Conservation (phyloP, 2,888 invertebrate genomes). For the Heliothis peltigera region DNA sequence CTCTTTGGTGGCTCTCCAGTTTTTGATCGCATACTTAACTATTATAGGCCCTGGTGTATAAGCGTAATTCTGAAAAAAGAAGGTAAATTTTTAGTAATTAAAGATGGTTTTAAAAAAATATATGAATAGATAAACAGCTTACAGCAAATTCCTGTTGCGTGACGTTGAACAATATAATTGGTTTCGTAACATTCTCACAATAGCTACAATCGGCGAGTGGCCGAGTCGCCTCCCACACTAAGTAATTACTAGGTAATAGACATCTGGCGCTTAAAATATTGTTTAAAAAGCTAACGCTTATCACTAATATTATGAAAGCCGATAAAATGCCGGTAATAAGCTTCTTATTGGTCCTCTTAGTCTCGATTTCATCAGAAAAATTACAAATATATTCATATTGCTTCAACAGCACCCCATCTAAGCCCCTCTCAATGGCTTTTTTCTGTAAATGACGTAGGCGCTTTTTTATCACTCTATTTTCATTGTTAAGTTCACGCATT, state of each 20-base stretch:
- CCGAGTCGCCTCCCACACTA: slow-evolving; percentile 96
- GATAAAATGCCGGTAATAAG: slow-evolving; percentile 66
- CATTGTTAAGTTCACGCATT: slow-evolving; percentile 53
- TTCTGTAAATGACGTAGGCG: slow-evolving; percentile 72
- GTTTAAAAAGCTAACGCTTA: slow-evolving; percentile 70
- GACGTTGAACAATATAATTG: slow-evolving; percentile 92
- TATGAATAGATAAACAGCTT: slow-evolving; percentile 58
- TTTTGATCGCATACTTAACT: slow-evolving; percentile 92
- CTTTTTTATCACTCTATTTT: slow-evolving; percentile 44
- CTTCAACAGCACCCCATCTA: slow-evolving; percentile 68
- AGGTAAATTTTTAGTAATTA: slow-evolving; percentile 13
- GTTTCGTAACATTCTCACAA: slow-evolving; percentile 92
- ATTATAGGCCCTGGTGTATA: slow-evolving; percentile 95
- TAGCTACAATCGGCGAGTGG: slow-evolving; percentile 95
- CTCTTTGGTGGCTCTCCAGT: slow-evolving; percentile 93
- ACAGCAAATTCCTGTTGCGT: slow-evolving; percentile 92
- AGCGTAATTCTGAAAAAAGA: slow-evolving; percentile 89
- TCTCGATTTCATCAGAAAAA: slow-evolving; percentile 62
- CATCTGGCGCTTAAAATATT: slow-evolving; percentile 91
- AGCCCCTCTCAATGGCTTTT: slow-evolving; percentile 74
- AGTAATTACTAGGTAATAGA: slow-evolving; percentile 94
- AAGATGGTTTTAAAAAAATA: slow-evolving; percentile 21
- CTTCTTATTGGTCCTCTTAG: slow-evolving; percentile 66
- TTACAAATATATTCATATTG: slow-evolving; percentile 74
- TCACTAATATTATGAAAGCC: slow-evolving; percentile 68